Evolutionary conservation across 2,797 vertebrate species (phyloP), one percentile per base, ranked within the genome.

Genomic region (Rhinogobio ventralis): DNA sequence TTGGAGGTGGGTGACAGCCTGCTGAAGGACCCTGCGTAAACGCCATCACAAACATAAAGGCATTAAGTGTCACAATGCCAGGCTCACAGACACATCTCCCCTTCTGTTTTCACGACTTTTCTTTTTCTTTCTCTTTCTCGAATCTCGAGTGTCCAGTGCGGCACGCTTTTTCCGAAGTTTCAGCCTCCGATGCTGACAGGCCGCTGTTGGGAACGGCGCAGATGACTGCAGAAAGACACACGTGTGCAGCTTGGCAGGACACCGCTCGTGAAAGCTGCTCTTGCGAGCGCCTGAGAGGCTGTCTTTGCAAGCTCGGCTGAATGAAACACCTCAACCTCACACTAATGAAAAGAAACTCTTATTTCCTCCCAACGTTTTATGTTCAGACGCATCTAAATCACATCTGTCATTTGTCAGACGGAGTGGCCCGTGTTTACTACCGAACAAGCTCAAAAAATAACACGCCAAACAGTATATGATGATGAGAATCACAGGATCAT

Each of bases 211-310:
- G 97, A 97, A 96, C 88, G 93, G 94, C 95, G 95, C 97, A 97
- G 96, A 97, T 98, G 97, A 98, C 97, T 96, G 95, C 94, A 95
- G 96, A 96, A 96, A 95, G 90, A 96, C 96, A 93, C 88, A 96
- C 91, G 93, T 94, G 79, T 71, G 68, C 36, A 79, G 62, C 67
- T 78, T 81, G 79, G 79, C 73, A 82, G 79, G 66, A 79, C 77
- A 79, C 45, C 30, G 45, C 68, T 85, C 55, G 30, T 75, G 57
- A 85, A 13, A 79, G 67, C 73, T 77, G 64, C 82, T 84, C 74
- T 69, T 71, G 76, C 68, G 30, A 79, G 66, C 30, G 23, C 39
- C 67, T 51, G 67, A 79, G 68, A 79, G 45, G 76, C 55, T 79
- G 82, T 84, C 82, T 69, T 46, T 84, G 82, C 75, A 64, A 66